These are phyloP conservation scores for Operophtera brumata DNA, from an alignment of 2,888 invertebrate species.

Conservation along the genomic window DNA sequence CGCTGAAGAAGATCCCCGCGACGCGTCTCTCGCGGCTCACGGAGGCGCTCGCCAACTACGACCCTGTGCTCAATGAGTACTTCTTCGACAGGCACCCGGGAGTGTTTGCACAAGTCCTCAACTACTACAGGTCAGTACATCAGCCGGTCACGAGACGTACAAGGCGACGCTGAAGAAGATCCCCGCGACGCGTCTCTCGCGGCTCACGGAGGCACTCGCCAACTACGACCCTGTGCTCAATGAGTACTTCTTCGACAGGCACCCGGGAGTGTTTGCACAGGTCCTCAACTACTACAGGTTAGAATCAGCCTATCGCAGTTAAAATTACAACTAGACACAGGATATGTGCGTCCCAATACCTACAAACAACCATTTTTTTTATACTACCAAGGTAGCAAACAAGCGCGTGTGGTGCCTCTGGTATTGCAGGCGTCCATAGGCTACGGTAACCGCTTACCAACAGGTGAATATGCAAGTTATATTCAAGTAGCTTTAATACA, in stretches of 20 bases:
- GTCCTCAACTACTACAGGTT: conserved; percentile 97
- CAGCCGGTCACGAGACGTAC: conserved; percentile 85
- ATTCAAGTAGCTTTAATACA: no score
- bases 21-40: conserved; percentile 95
- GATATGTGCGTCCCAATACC: no score
- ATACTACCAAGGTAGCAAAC: no score
- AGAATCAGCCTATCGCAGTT: conserved; percentile 18
- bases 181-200: conserved; percentile 95
- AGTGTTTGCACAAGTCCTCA: conserved; percentile 96
- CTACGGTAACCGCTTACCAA: no score
- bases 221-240: conserved; percentile 99
- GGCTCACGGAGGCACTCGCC: conserved; percentile 97
- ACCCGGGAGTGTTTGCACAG: conserved; percentile 98
- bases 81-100: conserved; percentile 99
- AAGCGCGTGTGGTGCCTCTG: no score
- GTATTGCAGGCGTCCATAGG: no score
- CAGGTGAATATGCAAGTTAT: no score
- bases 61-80: conserved; percentile 99
- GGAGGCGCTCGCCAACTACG: conserved; percentile 99
- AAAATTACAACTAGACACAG: no score
- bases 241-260: conserved; percentile 99
- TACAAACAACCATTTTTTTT: no score
- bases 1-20: conserved; percentile 98
- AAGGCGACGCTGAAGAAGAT: conserved; percentile 98
- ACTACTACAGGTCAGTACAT: conserved; percentile 92